These are phyloP conservation scores for Hylyphantes graminicola DNA, from an alignment of 1,140 invertebrate genomes.

Conservation along the genomic window DNA sequence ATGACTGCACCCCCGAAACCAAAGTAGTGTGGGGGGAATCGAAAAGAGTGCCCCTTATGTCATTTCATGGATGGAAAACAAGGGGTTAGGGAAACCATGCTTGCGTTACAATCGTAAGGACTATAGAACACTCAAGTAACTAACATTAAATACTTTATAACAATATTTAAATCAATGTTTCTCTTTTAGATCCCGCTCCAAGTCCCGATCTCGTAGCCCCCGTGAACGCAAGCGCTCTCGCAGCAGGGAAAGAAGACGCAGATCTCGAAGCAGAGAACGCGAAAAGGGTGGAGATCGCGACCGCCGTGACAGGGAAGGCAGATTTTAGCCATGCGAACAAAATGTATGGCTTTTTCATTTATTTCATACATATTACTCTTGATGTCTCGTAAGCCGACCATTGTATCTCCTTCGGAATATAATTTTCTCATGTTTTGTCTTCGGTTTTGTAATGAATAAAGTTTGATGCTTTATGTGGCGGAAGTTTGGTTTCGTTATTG, in stretches of 20 bases:
- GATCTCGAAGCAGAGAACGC: slow-evolving; percentile 51
- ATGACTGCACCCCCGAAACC: too few relatives aligned
- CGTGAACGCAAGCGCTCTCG: slow-evolving; percentile 53
- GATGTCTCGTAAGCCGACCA: neutral
- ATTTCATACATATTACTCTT: neutral
- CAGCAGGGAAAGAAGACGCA: slow-evolving; percentile 62
- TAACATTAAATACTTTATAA: too few relatives aligned
- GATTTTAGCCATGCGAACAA: slow-evolving; percentile 25
- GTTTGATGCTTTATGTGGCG: neutral
- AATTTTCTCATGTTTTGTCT: slow-evolving; percentile 17
- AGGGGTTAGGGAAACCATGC: too few relatives aligned
- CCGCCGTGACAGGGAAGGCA: slow-evolving; percentile 52
- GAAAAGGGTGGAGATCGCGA: slow-evolving; percentile 50
- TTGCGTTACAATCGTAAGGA: too few relatives aligned
- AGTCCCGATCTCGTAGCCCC: slow-evolving; percentile 52
- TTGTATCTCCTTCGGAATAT: neutral
- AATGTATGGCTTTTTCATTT: neutral
- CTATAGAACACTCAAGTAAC: too few relatives aligned
- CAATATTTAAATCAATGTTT: neutral
- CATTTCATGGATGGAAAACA: too few relatives aligned
- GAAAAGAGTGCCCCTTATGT: too few relatives aligned
- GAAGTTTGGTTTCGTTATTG: neutral
- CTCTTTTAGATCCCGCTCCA: slow-evolving; percentile 46
- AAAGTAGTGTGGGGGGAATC: too few relatives aligned
- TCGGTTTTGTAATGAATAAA: slow-evolving; percentile 11